Base-by-base conservation (phyloP, 1,140 invertebrate species). In the Sipha flava region DNA sequence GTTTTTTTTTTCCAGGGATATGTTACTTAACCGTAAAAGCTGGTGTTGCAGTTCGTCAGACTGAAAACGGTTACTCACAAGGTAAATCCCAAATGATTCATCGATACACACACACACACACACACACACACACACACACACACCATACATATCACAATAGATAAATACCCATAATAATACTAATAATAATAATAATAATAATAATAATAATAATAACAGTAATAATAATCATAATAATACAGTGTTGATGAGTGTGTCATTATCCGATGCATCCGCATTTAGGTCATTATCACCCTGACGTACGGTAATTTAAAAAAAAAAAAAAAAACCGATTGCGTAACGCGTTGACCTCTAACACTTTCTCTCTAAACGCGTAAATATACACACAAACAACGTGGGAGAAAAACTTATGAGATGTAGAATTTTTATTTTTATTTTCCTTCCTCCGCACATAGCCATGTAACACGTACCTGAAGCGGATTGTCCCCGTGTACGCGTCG, bases 1-100 rank as follows among this genome's bases (percentile, higher is more conserved):
- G 26, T 77, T 49, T 26, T 12, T 52, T 9, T 72, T 57, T 57
- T 57, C 5, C 52, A 77, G 73, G 73, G 34, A 77, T 77, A 59
- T 77, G 52, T 77, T 77, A 40, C 52, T 43, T 77, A 59, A 57
- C 70, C 70, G 47, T 54, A 23, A 75, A 54, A 34, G 31, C 23
- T 16, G 52, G 31, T 18, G 52, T 26, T 7, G 73, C 47, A 40
- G 49, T 77, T 40, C 73, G 52, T 43, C 73, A 59, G 16, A 59
- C 21, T 16, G 49, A 77, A 18, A 29, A 40, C 52, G 21, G 34
- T 77, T 57, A 59, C 47, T 40, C 73, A 77, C 73, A 43, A 77
- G 73, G 73, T 77, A 77, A 77, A 26, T 59, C 40, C 31, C 21
- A 12, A 16, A 47, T 70, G 66, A 70, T 70, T 70, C 66, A 70